phyloP scores from a whole-genome alignment of 2,113 vertebrate species.

The Microcebus murinus region DNA sequence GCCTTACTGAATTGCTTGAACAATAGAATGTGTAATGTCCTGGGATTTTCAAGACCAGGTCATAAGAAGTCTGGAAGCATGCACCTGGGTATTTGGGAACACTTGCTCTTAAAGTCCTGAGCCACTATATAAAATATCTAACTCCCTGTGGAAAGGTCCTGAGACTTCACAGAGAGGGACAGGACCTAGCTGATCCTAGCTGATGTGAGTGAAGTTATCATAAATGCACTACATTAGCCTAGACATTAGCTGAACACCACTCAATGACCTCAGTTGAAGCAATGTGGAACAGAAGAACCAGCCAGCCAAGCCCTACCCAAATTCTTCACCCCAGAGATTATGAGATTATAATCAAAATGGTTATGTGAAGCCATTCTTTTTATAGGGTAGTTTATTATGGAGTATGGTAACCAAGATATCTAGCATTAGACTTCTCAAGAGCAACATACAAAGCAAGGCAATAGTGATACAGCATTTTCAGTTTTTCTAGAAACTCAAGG shows the following conservation, averaged over 20 bases:
- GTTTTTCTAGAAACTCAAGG: conserved; percentile 5
- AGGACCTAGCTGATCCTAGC: not conserved
- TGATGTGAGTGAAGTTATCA: not conserved
- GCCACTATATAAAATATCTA: not conserved
- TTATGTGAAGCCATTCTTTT: not conserved
- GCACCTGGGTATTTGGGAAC: not conserved
- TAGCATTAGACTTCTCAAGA: not conserved
- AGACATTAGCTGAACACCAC: not conserved
- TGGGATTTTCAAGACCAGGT: not conserved
- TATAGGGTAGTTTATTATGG: not conserved
- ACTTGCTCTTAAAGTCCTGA: not conserved
- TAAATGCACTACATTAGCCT: not conserved
- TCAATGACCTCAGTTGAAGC: not conserved
- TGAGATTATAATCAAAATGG: not conserved
- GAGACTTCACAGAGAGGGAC: not conserved
- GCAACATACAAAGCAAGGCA: not conserved
- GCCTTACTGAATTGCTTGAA: not conserved
- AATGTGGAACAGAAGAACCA: not conserved
- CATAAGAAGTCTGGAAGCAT: not conserved
- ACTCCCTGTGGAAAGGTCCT: not conserved
- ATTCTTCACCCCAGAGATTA: not conserved
- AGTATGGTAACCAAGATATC: not conserved
- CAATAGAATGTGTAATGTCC: not conserved
- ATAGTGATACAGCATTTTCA: not conserved
- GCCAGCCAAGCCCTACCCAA: not conserved